Conservation (phyloP, 2,113 vertebrate species). For the Chaetorhynchus papuensis region DNA sequence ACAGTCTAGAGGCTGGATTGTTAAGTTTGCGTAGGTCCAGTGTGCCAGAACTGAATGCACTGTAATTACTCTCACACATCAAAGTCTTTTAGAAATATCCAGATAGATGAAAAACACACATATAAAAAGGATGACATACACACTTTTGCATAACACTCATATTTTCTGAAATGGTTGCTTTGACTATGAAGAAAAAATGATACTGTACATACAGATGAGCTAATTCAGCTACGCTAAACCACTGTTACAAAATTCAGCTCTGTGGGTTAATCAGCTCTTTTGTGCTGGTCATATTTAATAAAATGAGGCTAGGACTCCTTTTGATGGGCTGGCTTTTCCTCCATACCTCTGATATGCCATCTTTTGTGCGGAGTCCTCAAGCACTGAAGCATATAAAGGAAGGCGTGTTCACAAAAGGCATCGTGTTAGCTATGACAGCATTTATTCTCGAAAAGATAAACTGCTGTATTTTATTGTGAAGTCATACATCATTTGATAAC, state of each 20-base stretch:
- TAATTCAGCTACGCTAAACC: neutral
- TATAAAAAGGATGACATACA: neutral
- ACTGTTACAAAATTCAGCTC: neutral
- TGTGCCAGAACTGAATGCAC: neutral
- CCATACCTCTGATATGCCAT: neutral
- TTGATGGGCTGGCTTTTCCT: neutral
- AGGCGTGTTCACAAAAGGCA: neutral
- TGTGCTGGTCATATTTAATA: neutral
- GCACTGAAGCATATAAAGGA: neutral
- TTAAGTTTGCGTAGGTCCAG: neutral
- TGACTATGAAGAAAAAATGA: neutral
- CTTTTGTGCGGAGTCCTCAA: neutral
- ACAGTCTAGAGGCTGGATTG: neutral
- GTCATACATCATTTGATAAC: neutral
- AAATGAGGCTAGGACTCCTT: neutral
- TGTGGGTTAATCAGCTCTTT: neutral
- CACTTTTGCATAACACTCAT: neutral
- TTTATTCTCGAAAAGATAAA: neutral
- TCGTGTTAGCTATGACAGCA: neutral
- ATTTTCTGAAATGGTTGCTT: neutral
- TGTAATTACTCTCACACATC: neutral
- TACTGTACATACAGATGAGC: neutral
- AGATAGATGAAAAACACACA: neutral
- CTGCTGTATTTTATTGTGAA: neutral
- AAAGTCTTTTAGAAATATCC: neutral